These are phyloP conservation scores for Apis cerana DNA, from an alignment of 1,140 invertebrate species.

Conservation along the genomic window DNA sequence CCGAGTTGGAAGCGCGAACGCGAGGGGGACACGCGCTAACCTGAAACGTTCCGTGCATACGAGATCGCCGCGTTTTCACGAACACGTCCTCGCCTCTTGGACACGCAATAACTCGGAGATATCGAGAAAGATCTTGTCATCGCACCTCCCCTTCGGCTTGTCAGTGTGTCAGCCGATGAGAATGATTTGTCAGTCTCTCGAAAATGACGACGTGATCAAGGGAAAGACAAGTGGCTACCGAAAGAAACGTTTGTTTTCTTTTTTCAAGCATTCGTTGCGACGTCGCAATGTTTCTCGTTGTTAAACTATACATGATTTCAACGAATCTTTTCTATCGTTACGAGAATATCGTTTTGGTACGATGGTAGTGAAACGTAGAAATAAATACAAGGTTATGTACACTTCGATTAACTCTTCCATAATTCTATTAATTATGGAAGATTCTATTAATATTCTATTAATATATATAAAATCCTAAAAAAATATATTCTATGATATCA, in stretches of 20 bases:
- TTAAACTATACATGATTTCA: too few species aligned
- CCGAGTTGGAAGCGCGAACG: conserved; percentile 59
- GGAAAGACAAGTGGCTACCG: not conserved
- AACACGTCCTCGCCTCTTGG: conserved; percentile 41
- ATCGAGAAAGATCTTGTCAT: conserved; percentile 1
- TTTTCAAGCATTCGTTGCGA: not conserved
- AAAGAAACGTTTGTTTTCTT: not conserved
- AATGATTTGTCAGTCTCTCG: not conserved
- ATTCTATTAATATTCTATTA: too few species aligned
- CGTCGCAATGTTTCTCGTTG: too few species aligned
- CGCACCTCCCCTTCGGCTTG: not conserved
- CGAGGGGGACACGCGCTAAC: conserved; percentile 73
- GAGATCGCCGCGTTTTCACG: conserved; percentile 66
- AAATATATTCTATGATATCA: too few species aligned
- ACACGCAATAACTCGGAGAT: conserved; percentile 12
- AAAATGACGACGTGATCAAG: not conserved
- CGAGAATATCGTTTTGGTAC: too few species aligned
- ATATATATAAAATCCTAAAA: too few species aligned
- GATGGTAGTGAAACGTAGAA: too few species aligned
- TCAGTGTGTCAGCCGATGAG: not conserved
- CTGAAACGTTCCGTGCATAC: conserved; percentile 74
- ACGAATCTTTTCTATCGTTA: too few species aligned
- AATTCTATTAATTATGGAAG: too few species aligned
- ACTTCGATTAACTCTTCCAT: too few species aligned
- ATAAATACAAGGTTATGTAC: too few species aligned